A percentile compares a stretch with the other conserved stretches of the same genome.
Conservation (phyloP, 2,888 invertebrate genomes). For the Drosophila kambysellisi region DNA sequence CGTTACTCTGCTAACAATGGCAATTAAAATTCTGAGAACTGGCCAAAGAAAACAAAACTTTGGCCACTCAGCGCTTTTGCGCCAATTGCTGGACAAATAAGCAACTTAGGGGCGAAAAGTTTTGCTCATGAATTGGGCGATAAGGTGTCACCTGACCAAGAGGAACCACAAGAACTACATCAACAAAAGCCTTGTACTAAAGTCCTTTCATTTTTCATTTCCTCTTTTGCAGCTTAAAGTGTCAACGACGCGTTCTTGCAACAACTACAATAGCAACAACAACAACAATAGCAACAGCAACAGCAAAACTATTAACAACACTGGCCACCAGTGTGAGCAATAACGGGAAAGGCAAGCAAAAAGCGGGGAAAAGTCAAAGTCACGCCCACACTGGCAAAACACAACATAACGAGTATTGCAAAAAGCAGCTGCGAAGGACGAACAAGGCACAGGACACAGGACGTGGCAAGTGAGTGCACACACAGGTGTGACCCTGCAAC, state of each 20-base stretch:
- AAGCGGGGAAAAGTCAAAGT: conserved; percentile 27
- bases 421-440: conserved; percentile 1
- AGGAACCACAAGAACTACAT: conserved; percentile 4
- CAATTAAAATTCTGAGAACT: conserved; percentile 23
- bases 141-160: conserved; percentile 32
- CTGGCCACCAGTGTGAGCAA: conserved; percentile 15
- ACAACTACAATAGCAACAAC: conserved; percentile 9
- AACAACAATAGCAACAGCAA: conserved; percentile 7
- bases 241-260: conserved; percentile 51
- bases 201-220: conserved; percentile 68
- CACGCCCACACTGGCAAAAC: conserved; percentile 11
- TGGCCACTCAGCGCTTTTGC: conserved; percentile 17
- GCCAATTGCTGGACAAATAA: conserved; percentile 44
- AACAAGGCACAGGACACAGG: conserved; percentile 10
- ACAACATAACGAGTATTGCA: conserved; percentile 9
- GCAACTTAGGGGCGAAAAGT: conserved; percentile 34
- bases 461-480: conserved; percentile 10
- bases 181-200: conserved; percentile 49
- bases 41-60: conserved; percentile 21
- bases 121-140: conserved; percentile 36
- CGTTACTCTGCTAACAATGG: not conserved
- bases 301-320: conserved; percentile 22
- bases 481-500: conserved; percentile 42
- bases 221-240: conserved; percentile 71
- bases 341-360: conserved; percentile 34